Conservation (phyloP, 2,888 invertebrate genomes). For the Malachius bipustulatus region DNA sequence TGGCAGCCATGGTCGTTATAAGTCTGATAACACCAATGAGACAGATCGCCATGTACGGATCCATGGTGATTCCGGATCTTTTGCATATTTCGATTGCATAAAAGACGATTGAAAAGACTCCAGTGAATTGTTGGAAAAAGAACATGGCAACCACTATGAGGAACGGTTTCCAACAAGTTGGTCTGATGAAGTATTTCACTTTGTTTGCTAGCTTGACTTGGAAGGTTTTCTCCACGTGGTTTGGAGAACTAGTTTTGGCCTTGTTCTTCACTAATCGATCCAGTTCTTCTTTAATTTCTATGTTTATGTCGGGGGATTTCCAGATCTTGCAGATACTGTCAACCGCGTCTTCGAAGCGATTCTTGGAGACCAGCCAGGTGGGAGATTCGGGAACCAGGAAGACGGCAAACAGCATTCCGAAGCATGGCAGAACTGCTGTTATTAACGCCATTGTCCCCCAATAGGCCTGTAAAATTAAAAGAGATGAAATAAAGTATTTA, state of each 20-base stretch:
- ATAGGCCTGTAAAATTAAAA: constrained; percentile 32
- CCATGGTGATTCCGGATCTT: constrained; percentile 37
- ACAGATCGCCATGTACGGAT: constrained; percentile 40
- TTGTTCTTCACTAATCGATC: constrained; percentile 23
- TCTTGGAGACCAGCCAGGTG: constrained; percentile 40
- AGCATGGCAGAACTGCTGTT: constrained; percentile 35
- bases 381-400: constrained; percentile 43
- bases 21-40: constrained; percentile 41
- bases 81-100: constrained; percentile 43
- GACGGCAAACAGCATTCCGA: constrained; percentile 33
- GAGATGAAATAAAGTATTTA: constrained; percentile 7
- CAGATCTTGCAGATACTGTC: constrained; percentile 35
- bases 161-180: constrained; percentile 39
- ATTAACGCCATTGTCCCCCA: constrained; percentile 38
- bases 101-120: constrained; percentile 43
- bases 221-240: constrained; percentile 17
- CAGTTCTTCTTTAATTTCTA: constrained; percentile 26
- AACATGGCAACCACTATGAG: constrained; percentile 39
- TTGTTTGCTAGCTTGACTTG: constrained; percentile 23
- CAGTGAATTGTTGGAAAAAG: constrained; percentile 47
- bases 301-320: constrained; percentile 27
- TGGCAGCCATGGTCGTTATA: constrained; percentile 35
- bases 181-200: constrained; percentile 28
- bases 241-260: constrained; percentile 14
- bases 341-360: constrained; percentile 39